Base-by-base conservation (phyloP, 2,888 invertebrate species). In the Temnothorax rugatulus region DNA sequence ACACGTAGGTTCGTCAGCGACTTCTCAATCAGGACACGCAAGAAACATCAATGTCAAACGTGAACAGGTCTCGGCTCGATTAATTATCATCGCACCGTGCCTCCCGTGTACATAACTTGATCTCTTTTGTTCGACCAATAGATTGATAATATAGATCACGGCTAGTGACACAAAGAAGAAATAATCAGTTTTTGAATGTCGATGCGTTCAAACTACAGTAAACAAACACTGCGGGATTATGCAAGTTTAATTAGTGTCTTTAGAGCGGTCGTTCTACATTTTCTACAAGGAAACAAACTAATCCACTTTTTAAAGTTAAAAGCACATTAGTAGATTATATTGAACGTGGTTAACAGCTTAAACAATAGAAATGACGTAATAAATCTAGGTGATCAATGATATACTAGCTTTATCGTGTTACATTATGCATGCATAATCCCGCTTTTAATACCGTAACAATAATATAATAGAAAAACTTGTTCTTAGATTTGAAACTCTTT, bases 1-100 rank as follows among this genome's bases (percentile, higher is more conserved):
- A 87, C 75, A 81, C 76, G 87, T 83, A 83, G 73, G 79, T 63
- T 47, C 15, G 85, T 90, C 86, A 90, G 57, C 71, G 21, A 68
- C 52, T 47, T 59, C 13, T 59, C 13, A 38, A 50, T 61, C 47
- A 50, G 25, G 8, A 47, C n/a, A 18, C 9, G 29, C 18, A 25
- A 38, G 47, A 13, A 81, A 73, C 73, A 73, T 81, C 25, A 59
- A 79, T 61, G 44, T 81, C 5, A 52, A 76, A 47, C 41, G 38
- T 38, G n/a, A 76, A 66, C 52, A 25, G 41, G 9, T 41, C 38
- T 76, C 38, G 13, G 18, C 5, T 64, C 13, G 1, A 8, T 73
- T 69, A 44, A 79, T 79, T 47, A 8, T 73, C 21, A 13, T 25
- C 21, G 15, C 29, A 29, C 18, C 34, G 5, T 25, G 18, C 8